Percentiles rank a stretch among this genome's conserved stretches.
Evolutionary conservation across 2,797 vertebrate genomes (phyloP).

Genomic region (Craterocephalus amniculus): DNA sequence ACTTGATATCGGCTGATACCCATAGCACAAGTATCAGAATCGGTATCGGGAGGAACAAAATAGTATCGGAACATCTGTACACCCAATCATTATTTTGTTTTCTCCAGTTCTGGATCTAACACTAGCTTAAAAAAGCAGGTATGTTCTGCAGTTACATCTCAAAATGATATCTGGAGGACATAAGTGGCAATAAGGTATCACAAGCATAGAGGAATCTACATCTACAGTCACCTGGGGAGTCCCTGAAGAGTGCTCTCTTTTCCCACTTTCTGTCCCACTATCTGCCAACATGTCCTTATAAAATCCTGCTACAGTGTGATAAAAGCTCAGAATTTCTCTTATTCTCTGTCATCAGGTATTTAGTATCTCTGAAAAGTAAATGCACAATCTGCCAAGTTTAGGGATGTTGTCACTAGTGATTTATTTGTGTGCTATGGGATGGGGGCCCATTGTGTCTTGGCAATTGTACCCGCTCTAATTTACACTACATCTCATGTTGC

Average conservation of each 20-base stretch:
- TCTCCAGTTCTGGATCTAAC: slow-evolving; percentile 4
- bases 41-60: too few relatives aligned
- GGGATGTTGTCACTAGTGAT: background rate
- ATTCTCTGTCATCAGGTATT: background rate
- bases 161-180: slow-evolving; percentile 2
- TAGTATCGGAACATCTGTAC: too few relatives aligned
- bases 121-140: slow-evolving; percentile 8
- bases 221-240: background rate
- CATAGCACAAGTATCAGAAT: too few relatives aligned
- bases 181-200: background rate
- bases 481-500: background rate
- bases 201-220: background rate
- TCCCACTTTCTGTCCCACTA: too few relatives aligned
- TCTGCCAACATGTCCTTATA: background rate
- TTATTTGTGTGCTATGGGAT: background rate
- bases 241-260: background rate
- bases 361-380: background rate
- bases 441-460: background rate
- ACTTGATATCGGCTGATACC: too few relatives aligned
- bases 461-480: background rate
- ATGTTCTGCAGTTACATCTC: background rate
- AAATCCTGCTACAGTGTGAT: background rate
- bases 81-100: background rate
- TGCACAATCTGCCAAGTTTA: background rate
- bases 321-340: background rate